A percentile compares a stretch with the other conserved stretches of the same genome.
Evolutionary conservation across 1,140 invertebrate genomes (phyloP).

Genomic region (Sycophaga agraensis): DNA sequence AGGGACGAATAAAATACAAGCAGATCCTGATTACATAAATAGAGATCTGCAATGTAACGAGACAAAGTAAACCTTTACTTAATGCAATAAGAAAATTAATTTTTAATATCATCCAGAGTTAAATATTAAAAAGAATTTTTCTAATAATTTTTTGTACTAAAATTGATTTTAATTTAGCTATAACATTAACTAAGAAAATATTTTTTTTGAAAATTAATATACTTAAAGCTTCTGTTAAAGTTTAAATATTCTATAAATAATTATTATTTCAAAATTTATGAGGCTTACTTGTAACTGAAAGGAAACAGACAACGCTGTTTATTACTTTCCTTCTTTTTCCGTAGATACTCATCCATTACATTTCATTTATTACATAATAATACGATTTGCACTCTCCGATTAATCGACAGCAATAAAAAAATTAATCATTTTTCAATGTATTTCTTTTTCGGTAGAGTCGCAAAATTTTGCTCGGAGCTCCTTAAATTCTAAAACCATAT

Average conservation of each 20-base stretch:
- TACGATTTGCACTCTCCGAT: not conserved
- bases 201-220: too few relatives aligned
- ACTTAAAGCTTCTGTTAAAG: too few relatives aligned
- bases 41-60: too few relatives aligned
- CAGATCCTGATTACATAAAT: constrained; percentile 6
- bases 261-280: not conserved
- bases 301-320: not conserved
- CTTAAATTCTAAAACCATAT: constrained; percentile 33
- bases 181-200: too few relatives aligned
- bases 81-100: too few relatives aligned
- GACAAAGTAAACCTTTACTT: too few relatives aligned
- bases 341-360: constrained; percentile 23
- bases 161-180: too few relatives aligned
- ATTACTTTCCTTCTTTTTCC: constrained; percentile 21
- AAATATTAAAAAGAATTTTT: too few relatives aligned
- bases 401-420: constrained; percentile 7
- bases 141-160: too few relatives aligned
- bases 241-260: too few relatives aligned
- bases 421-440: constrained; percentile 10
- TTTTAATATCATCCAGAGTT: too few relatives aligned
- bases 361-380: constrained; percentile 17
- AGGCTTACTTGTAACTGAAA: not conserved
- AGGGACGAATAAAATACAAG: constrained; percentile 6
- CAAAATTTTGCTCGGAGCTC: constrained; percentile 35
- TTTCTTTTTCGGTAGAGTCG: constrained; percentile 29